Percentiles rank a stretch among this genome's conserved stretches.
Conservation (phyloP, 2,113 vertebrate genomes). For the Myotis yumanensis region DNA sequence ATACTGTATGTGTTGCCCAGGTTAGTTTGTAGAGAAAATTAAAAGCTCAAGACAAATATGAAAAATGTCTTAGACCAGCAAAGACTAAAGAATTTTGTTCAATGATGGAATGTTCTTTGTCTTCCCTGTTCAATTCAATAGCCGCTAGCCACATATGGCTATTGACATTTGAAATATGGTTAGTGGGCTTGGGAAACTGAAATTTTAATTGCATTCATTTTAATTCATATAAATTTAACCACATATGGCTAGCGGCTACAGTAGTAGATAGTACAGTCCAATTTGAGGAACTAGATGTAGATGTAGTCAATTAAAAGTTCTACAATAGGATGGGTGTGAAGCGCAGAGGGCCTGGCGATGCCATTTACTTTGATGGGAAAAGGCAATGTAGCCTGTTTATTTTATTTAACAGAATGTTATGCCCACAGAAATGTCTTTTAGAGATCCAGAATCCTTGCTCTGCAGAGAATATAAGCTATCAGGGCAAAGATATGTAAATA, state of each 20-base stretch:
- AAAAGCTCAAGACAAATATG: background rate
- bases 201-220: background rate
- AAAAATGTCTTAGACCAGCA: background rate
- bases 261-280: background rate
- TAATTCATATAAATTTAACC: background rate
- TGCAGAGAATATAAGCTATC: background rate
- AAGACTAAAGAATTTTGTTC: background rate
- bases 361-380: background rate
- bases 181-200: background rate
- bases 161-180: background rate
- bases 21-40: background rate
- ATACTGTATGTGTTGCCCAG: background rate
- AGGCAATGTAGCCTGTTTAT: background rate
- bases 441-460: slow-evolving; percentile 5
- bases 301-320: background rate
- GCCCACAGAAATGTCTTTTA: background rate
- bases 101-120: background rate
- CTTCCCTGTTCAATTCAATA: background rate
- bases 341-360: background rate
- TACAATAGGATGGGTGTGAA: background rate
- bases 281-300: background rate
- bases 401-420: background rate
- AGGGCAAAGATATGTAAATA: slow-evolving; percentile 14
- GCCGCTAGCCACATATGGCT: background rate
- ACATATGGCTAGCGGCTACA: background rate